Evolutionary conservation across 2,113 vertebrate species (phyloP).

Genomic region (Rhynchopsitta pachyrhyncha): DNA sequence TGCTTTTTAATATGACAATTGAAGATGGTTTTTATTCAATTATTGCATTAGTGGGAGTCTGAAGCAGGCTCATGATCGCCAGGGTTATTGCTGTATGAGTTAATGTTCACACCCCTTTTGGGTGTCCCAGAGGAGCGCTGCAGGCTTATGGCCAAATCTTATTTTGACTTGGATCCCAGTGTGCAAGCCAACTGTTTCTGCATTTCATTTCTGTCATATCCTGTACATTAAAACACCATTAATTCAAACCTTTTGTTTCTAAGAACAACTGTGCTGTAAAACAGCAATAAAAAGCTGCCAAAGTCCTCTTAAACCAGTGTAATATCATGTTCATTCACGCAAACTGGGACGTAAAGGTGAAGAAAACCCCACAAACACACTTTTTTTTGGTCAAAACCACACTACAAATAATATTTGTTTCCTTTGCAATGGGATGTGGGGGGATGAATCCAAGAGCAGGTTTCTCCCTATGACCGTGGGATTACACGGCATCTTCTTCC

Average conservation of each 20-base stretch:
- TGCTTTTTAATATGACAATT: constrained; percentile 20
- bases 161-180: constrained; percentile 58
- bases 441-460: not conserved
- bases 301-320: not conserved
- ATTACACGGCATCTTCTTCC: not conserved
- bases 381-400: not conserved
- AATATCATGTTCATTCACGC: not conserved
- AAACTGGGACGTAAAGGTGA: not conserved
- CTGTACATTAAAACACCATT: constrained; percentile 62
- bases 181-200: constrained; percentile 58
- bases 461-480: not conserved
- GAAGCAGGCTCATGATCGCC: not conserved
- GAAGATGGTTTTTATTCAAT: constrained; percentile 49
- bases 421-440: not conserved
- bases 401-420: not conserved
- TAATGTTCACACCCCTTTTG: constrained; percentile 53
- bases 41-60: constrained; percentile 55
- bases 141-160: constrained; percentile 31
- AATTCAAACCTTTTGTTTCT: constrained; percentile 63
- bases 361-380: not conserved
- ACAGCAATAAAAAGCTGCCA: constrained; percentile 33
- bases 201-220: constrained; percentile 69
- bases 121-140: constrained; percentile 22
- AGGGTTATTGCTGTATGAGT: constrained; percentile 44
- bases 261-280: constrained; percentile 46